Percentiles rank a stretch among this genome's conserved stretches.
Conservation (phyloP, 53 echinoderm and acorn worm genomes). For the Echinometra lucunter region DNA sequence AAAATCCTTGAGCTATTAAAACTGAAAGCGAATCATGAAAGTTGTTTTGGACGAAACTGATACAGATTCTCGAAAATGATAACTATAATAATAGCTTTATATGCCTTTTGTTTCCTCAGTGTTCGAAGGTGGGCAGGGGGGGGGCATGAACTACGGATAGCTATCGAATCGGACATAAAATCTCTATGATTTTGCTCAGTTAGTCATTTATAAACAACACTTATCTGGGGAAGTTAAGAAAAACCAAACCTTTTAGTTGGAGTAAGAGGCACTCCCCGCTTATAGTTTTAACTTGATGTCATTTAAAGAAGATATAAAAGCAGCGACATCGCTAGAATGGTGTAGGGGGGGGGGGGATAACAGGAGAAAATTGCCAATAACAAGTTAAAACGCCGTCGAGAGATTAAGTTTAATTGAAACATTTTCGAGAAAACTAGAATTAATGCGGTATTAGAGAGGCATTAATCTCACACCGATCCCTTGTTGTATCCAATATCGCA, state of each 20-base stretch:
- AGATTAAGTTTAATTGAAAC: conserved; percentile 56
- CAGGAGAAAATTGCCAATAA: background rate
- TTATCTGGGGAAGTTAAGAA: background rate
- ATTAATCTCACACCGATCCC: conserved; percentile 27
- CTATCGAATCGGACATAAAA: background rate
- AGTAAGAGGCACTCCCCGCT: background rate
- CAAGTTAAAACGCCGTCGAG: conserved; percentile 35
- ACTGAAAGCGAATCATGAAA: background rate
- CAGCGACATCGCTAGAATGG: background rate
- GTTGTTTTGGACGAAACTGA: background rate
- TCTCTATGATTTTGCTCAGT: background rate
- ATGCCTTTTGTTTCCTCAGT: background rate
- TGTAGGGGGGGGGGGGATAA: background rate
- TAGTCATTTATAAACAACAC: background rate
- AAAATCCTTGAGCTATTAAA: conserved; percentile 33
- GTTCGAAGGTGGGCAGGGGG: background rate
- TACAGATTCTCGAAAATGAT: background rate
- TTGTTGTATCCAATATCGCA: background rate
- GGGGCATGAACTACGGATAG: background rate
- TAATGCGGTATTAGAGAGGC: conserved; percentile 57
- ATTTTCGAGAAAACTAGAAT: conserved; percentile 46
- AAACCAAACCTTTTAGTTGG: background rate
- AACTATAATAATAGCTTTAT: background rate
- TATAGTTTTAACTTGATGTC: background rate
- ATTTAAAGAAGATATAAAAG: conserved; percentile 34